These are phyloP conservation scores for Rhombomys opimus DNA, from an alignment of 2,113 vertebrate genomes.

Conservation along the genomic window DNA sequence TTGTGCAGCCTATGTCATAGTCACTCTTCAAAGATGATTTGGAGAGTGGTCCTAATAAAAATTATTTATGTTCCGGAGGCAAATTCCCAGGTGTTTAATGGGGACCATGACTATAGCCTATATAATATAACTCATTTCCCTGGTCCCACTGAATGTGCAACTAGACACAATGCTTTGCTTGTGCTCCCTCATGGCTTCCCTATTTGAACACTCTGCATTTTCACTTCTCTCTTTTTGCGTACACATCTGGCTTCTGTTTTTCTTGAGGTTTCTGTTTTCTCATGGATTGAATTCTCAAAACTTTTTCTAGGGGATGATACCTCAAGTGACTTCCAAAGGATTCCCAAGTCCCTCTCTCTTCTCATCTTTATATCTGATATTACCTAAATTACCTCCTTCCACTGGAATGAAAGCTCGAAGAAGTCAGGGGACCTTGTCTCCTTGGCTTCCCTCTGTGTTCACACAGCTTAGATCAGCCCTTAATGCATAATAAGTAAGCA, in stretches of 20 bases:
- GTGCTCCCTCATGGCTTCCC: neutral
- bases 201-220: neutral
- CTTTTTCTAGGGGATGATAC: neutral
- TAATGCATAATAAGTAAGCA: neutral
- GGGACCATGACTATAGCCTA: neutral
- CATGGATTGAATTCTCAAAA: neutral
- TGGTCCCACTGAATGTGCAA: neutral
- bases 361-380: neutral
- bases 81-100: neutral
- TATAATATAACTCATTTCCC: neutral
- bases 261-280: neutral
- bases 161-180: neutral
- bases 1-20: accelerated
- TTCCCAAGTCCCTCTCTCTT: neutral
- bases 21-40: neutral
- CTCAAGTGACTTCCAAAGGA: neutral
- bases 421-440: neutral
- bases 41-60: neutral
- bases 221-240: neutral
- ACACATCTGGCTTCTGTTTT: neutral
- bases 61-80: neutral
- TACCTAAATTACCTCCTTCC: neutral
- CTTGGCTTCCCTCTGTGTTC: neutral
- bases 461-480: neutral
- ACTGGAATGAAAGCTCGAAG: neutral